These are phyloP conservation scores for Drosophila lutescens DNA, from an alignment of 2,888 invertebrate genomes.

Conservation along the genomic window DNA sequence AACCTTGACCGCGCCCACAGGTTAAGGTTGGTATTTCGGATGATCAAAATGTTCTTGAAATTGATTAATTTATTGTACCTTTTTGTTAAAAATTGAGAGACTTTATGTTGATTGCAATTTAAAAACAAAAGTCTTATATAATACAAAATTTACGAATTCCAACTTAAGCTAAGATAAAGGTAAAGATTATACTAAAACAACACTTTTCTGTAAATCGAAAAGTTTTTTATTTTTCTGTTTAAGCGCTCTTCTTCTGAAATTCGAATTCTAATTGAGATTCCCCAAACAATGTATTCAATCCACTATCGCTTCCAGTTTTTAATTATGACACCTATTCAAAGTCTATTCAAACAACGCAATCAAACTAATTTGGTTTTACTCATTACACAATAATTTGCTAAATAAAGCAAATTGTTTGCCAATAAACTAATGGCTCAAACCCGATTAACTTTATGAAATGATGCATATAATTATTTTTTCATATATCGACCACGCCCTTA, in stretches of 20 bases:
- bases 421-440: slow-evolving; percentile 14
- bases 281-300: slow-evolving; percentile 2
- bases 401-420: slow-evolving; percentile 1
- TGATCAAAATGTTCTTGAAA: slow-evolving; percentile 17
- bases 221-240: too few relatives aligned
- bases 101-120: not conserved
- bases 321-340: slow-evolving; percentile 2
- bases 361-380: slow-evolving; percentile 2
- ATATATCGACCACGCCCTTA: slow-evolving; percentile 18
- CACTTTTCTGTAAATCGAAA: too few relatives aligned
- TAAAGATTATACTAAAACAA: too few relatives aligned
- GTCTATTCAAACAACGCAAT: not conserved
- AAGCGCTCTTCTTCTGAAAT: not conserved
- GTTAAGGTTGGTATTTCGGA: slow-evolving; percentile 9
- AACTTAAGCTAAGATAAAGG: too few relatives aligned
- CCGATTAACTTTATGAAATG: slow-evolving; percentile 11
- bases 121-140: not conserved
- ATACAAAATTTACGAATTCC: not conserved
- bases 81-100: not conserved
- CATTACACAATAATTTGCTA: slow-evolving; percentile 16
- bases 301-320: not conserved
- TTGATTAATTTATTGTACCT: not conserved
- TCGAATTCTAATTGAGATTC: not conserved
- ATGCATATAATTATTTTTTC: slow-evolving; percentile 17
- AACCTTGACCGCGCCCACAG: slow-evolving; percentile 29